Evolutionary conservation across 2,797 vertebrate genomes (phyloP).

Genomic region (Glyptemys insculpta): DNA sequence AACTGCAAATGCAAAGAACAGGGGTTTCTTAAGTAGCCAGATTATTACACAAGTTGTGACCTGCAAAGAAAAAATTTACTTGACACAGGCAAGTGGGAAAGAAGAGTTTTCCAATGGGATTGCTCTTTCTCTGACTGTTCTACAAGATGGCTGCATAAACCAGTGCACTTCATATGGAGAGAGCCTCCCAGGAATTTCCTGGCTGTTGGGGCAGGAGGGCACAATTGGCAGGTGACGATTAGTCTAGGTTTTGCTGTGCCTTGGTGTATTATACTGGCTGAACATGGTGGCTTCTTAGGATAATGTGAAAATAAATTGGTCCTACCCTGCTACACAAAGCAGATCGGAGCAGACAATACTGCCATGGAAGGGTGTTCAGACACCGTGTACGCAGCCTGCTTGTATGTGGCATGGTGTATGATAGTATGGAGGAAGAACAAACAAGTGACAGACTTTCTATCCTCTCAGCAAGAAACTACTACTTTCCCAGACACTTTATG

Average conservation of each 20-base stretch:
- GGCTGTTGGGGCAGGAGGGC: rapidly evolving
- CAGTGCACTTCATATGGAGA: background rate
- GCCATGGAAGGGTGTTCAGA: background rate
- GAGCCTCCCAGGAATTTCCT: background rate
- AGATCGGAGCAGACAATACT: background rate
- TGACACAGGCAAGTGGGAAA: rapidly evolving
- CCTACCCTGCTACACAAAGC: background rate
- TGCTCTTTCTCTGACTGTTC: background rate
- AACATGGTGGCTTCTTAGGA: background rate
- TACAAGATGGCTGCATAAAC: background rate
- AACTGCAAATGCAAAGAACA: background rate
- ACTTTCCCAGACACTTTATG: background rate
- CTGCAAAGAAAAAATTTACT: rapidly evolving
- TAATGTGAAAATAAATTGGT: background rate
- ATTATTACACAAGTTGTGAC: background rate
- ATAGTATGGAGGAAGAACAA: background rate
- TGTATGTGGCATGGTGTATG: background rate
- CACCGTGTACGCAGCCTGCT: background rate
- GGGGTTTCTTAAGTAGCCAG: background rate
- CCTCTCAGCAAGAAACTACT: background rate
- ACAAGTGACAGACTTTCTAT: background rate
- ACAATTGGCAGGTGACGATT: background rate
- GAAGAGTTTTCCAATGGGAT: background rate
- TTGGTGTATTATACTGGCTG: background rate
- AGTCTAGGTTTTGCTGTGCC: background rate